Conservation (phyloP, 1,140 invertebrate species). For the Drosophila nannoptera region DNA sequence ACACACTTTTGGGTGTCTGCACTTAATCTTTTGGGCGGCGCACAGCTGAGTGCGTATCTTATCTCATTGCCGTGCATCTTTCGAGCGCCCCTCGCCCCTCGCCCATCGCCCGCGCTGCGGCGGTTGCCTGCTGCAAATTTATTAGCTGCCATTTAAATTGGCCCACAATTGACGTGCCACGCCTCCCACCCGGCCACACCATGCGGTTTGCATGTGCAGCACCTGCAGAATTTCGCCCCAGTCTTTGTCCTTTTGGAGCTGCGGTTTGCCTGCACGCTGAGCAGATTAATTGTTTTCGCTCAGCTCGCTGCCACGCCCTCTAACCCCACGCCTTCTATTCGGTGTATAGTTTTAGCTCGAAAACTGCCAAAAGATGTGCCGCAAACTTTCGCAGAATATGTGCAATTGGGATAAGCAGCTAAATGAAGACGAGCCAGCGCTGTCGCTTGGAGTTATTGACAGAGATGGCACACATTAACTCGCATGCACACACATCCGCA, state of each 20-base stretch:
- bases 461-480: slow-evolving; percentile 11
- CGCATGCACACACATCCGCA: neutral
- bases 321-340: neutral
- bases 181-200: neutral
- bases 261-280: slow-evolving; percentile 24
- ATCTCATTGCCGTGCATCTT: slow-evolving; percentile 28
- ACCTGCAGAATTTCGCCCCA: slow-evolving; percentile 18
- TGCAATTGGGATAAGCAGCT: slow-evolving; percentile 23
- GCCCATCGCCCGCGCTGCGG: no score
- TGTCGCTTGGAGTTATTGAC: slow-evolving; percentile 34
- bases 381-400: slow-evolving; percentile 10
- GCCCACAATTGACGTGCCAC: slow-evolving; percentile 38
- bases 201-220: slow-evolving; percentile 49
- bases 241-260: slow-evolving; percentile 7
- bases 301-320: no score
- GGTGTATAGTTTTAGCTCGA: neutral
- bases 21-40: slow-evolving; percentile 26
- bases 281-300: slow-evolving; percentile 26
- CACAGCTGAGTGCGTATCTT: slow-evolving; percentile 37
- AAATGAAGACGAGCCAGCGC: slow-evolving; percentile 33
- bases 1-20: slow-evolving; percentile 40
- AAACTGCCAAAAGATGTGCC: slow-evolving; percentile 21
- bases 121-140: slow-evolving; percentile 46
- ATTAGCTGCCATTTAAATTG: slow-evolving; percentile 54
- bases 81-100: slow-evolving; percentile 20